Conservation (phyloP, 2,888 invertebrate species). For the Chrysolina oricalcia region DNA sequence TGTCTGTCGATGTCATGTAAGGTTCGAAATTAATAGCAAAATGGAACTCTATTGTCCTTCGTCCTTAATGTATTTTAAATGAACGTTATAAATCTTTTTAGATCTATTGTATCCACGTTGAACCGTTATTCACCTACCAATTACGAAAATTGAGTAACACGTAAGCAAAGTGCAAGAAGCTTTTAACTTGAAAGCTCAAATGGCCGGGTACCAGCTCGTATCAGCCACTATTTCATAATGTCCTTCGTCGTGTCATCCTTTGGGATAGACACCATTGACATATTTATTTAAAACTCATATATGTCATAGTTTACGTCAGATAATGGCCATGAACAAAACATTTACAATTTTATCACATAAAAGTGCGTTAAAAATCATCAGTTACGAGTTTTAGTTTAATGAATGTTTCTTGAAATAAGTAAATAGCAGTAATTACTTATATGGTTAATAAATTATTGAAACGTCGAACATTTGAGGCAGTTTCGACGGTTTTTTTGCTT, state of each 20-base stretch:
- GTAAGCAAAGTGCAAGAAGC: constrained; percentile 65
- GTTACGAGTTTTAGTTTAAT: not conserved
- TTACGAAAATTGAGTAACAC: constrained; percentile 59
- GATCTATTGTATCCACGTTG: constrained; percentile 34
- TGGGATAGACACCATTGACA: constrained; percentile 52
- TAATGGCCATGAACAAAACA: constrained; percentile 7
- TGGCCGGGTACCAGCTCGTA: constrained; percentile 65
- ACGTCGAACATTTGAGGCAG: no score
- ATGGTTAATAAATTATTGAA: no score
- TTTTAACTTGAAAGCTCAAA: constrained; percentile 68
- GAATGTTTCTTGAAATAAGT: no score
- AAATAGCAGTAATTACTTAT: no score
- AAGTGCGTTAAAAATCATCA: not conserved
- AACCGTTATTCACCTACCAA: constrained; percentile 45
- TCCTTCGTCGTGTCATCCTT: constrained; percentile 55
- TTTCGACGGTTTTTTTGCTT: no score
- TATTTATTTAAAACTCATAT: constrained; percentile 46
- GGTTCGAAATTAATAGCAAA: not conserved
- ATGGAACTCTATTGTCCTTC: constrained; percentile 38
- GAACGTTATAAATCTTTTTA: constrained; percentile 55
- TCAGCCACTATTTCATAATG: constrained; percentile 64
- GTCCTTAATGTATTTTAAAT: constrained; percentile 62
- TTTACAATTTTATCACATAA: not conserved
- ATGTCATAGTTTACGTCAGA: not conserved
- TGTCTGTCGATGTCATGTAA: not conserved